Evolutionary conservation across 2,113 vertebrate genomes (phyloP), one percentile per base, ranked within the genome.

Genomic region (Gymnarchus niloticus): DNA sequence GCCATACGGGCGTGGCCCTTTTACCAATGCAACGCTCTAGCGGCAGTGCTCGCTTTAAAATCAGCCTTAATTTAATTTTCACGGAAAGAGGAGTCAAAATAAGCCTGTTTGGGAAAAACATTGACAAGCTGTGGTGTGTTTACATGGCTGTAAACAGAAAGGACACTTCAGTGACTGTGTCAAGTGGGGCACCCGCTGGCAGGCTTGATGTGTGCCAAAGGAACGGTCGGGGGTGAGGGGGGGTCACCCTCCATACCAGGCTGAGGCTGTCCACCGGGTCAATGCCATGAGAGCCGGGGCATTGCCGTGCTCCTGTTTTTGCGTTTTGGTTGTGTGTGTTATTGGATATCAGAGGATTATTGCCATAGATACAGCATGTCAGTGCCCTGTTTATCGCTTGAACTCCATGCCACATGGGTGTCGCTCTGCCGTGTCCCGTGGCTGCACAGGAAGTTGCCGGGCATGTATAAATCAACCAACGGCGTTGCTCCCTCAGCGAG

Each of bases 61-160:
- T 5, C 5, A 1, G 65, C 85, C 84, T 88, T 86, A 44, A 86
- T 90, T 88, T 86, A 89, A 88, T 90, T 88, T 87, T 84, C 52
- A 85, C 52, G 85, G 88, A 76, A 91, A 81, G 28, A 89, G 91
- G 89, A 91, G 92, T 90, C 90, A 92, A 87, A 59, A 87, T 78
- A 57, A 57, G 56, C 89, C 87, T 85, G 91, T 86, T 87, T 87
- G 91, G 92, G 92, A 93, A 93, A 91, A 93, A 87, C 90, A 89
- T 88, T 87, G 90, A 86, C 85, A 91, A 91, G 89, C 46, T 85
- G 87, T 90, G 81, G 84, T 88, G 85, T 90, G 90, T 92, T 92
- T 92, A 90, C 88, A 88, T 87, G 89, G 90, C 87, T 88, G 85
- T 92, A 91, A 92, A 92, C 91, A 92, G 88, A 86, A 91, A 91